Evolutionary conservation across 2,113 vertebrate genomes (phyloP).

Genomic region (Smithornis capensis): DNA sequence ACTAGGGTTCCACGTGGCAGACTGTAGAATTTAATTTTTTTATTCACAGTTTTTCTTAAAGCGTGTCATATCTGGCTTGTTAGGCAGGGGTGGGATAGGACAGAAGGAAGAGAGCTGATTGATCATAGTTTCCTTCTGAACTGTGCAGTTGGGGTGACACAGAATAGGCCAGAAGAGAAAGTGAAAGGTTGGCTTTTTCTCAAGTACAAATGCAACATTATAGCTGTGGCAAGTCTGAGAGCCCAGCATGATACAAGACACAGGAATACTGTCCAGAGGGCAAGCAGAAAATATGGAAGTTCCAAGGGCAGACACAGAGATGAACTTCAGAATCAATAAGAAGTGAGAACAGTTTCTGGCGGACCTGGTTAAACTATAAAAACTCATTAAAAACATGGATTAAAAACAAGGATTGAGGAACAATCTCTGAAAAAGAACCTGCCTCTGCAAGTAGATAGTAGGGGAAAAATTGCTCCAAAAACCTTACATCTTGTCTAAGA

Average conservation of each 20-base stretch:
- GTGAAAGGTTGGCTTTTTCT: not conserved
- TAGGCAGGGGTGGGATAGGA: not conserved
- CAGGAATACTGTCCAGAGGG: not conserved
- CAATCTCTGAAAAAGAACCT: not conserved
- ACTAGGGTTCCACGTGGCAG: not conserved
- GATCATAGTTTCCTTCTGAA: not conserved
- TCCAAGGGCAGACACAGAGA: not conserved
- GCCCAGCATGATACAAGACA: not conserved
- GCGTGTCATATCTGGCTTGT: rapidly evolving
- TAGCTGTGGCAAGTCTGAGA: not conserved
- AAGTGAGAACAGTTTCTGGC: not conserved
- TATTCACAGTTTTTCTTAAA: not conserved
- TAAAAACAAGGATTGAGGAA: not conserved
- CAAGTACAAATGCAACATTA: not conserved
- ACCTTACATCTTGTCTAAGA: not conserved
- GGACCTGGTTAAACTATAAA: not conserved
- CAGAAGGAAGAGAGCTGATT: not conserved
- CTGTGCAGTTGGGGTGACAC: rapidly evolving
- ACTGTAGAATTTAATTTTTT: not conserved
- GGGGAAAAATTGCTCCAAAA: not conserved
- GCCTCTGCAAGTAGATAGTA: not conserved
- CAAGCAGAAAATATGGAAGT: not conserved
- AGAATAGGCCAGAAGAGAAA: not conserved
- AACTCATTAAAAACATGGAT: not conserved
- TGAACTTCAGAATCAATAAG: not conserved